These are phyloP conservation scores for Ceratotherium simum DNA, from an alignment of 2,113 vertebrate species.

Conservation along the genomic window DNA sequence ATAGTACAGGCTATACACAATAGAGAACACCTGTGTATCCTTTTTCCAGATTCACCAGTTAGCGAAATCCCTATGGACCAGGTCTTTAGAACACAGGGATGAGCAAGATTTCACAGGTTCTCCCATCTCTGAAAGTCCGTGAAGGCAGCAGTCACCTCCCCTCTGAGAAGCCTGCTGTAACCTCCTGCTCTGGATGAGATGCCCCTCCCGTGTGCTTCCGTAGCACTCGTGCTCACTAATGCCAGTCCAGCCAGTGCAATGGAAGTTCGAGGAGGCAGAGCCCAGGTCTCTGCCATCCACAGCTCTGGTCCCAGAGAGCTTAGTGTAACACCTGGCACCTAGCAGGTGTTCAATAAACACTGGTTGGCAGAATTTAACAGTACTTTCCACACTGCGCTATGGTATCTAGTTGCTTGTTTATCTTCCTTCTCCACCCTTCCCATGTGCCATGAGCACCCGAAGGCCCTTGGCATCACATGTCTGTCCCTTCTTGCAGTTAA, in stretches of 20 bases:
- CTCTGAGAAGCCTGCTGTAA: background rate
- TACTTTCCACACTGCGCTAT: rapidly evolving
- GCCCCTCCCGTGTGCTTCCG: rapidly evolving
- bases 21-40: rapidly evolving
- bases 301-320: background rate
- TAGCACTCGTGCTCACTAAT: rapidly evolving
- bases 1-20: too few relatives aligned
- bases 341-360: background rate
- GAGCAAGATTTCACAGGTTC: background rate
- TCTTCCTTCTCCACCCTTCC: too few relatives aligned
- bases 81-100: background rate
- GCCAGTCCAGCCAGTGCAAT: rapidly evolving
- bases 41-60: background rate
- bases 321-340: rapidly evolving
- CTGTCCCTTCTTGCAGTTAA: rapidly evolving
- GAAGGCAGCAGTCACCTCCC: rapidly evolving
- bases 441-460: background rate
- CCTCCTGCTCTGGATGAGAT: background rate
- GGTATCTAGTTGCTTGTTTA: background rate
- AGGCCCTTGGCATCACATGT: background rate
- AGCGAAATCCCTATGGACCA: background rate
- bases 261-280: background rate
- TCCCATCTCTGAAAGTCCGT: background rate
- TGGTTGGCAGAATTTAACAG: background rate
- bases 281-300: background rate